These are phyloP conservation scores for Crotophaga sulcirostris DNA, from an alignment of 2,113 vertebrate genomes.

Conservation along the genomic window DNA sequence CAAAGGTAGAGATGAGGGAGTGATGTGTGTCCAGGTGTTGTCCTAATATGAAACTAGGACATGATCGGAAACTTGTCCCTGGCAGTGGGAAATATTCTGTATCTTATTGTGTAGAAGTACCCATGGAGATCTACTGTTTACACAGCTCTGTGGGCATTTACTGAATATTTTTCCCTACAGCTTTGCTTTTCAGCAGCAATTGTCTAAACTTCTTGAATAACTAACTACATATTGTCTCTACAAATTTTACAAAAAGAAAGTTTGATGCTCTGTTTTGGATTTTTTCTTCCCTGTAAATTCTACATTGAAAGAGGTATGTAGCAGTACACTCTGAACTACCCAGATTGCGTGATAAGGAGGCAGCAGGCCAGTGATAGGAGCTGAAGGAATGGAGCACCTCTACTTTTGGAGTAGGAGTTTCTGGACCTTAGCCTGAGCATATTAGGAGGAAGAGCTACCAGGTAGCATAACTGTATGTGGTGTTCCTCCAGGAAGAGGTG, in stretches of 20 bases:
- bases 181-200: not conserved
- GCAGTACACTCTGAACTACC: not conserved
- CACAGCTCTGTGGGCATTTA: not conserved
- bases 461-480: not conserved
- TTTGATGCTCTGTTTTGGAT: accelerated
- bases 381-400: not conserved
- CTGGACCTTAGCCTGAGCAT: not conserved
- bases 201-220: not conserved
- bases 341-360: not conserved
- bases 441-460: not conserved
- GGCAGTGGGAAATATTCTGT: not conserved
- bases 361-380: not conserved
- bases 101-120: not conserved
- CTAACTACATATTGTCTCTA: not conserved
- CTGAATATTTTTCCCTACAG: not conserved
- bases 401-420: not conserved
- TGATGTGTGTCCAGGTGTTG: not conserved
- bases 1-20: not conserved
- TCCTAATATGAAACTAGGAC: not conserved
- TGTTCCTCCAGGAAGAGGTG: not conserved
- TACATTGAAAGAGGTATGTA: not conserved
- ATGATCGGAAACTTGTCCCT: not conserved
- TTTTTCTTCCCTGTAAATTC: not conserved
- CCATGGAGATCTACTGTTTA: not conserved
- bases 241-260: not conserved